Conservation (phyloP, 2,888 invertebrate species). For the Cerastis rubricosa region DNA sequence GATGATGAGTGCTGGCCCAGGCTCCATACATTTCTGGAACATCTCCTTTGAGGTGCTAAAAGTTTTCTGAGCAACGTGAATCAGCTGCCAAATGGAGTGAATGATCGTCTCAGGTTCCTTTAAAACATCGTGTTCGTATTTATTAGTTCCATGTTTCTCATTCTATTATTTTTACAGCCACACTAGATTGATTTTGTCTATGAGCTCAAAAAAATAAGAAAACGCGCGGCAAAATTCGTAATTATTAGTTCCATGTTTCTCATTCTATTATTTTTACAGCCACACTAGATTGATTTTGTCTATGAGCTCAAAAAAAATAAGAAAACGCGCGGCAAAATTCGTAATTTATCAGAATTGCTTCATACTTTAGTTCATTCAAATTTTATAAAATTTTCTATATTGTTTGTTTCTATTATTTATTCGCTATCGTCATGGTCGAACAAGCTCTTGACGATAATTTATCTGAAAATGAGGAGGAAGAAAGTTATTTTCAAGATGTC, state of each 20-base stretch:
- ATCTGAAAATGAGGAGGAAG: constrained; percentile 91
- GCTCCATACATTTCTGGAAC: no score
- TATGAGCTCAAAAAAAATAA: constrained; percentile 15
- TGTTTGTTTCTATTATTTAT: background rate
- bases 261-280: background rate
- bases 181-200: constrained; percentile 20
- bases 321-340: constrained; percentile 62
- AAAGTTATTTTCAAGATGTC: constrained; percentile 94
- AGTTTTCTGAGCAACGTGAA: background rate
- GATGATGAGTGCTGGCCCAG: no score
- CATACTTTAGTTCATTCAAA: background rate
- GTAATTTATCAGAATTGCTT: constrained; percentile 9
- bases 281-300: constrained; percentile 18
- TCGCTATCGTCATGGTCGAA: constrained; percentile 78
- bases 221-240: constrained; percentile 63
- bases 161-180: background rate
- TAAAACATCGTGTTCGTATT: background rate
- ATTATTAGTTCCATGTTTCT: constrained; percentile 9
- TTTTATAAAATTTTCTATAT: background rate
- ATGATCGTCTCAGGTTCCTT: background rate
- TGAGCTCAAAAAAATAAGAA: constrained; percentile 11
- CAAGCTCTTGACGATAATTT: constrained; percentile 85
- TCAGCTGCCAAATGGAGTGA: background rate
- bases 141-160: background rate
- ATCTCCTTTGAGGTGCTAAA: no score